Percentiles rank a stretch among this genome's conserved stretches.
These are phyloP conservation scores for Deroplatys truncata DNA, from an alignment of 2,888 invertebrate species.

Conservation along the genomic window DNA sequence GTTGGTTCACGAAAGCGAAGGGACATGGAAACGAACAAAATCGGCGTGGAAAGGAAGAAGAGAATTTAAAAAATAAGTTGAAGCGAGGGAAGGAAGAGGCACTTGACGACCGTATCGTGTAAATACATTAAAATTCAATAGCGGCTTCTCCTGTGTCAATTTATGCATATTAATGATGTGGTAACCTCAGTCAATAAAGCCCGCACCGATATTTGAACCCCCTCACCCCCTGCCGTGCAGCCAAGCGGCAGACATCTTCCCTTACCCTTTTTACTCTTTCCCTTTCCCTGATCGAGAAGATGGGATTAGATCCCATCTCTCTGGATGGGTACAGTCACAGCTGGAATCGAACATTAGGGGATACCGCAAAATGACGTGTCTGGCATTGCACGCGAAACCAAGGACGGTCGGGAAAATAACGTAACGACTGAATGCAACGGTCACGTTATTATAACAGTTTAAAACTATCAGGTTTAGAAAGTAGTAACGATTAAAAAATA, in stretches of 20 bases:
- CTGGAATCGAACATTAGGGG: too few relatives aligned
- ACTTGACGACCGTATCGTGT: not conserved
- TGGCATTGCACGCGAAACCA: too few relatives aligned
- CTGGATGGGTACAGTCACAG: not conserved
- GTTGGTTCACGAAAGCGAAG: too few relatives aligned
- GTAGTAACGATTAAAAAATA: too few relatives aligned
- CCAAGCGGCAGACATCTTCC: conserved; percentile 9
- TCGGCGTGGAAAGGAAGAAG: not conserved
- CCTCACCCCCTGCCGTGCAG: not conserved
- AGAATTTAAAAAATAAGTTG: not conserved
- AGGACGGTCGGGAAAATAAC: too few relatives aligned
- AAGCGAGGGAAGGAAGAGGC: not conserved
- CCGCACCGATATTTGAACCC: not conserved
- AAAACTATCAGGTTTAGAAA: too few relatives aligned
- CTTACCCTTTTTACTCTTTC: conserved; percentile 4
- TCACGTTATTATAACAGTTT: too few relatives aligned
- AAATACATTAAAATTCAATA: conserved; percentile 30
- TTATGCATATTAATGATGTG: conserved; percentile 27
- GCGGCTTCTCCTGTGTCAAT: conserved; percentile 22
- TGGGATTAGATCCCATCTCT: not conserved
- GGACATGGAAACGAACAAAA: not conserved
- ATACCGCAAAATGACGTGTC: too few relatives aligned
- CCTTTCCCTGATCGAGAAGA: not conserved
- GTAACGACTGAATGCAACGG: too few relatives aligned
- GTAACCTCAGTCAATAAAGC: conserved; percentile 4